Evolutionary conservation across 2,797 vertebrate species (phyloP), one percentile per base, ranked within the genome.

Genomic region (Danio jaintianensis): DNA sequence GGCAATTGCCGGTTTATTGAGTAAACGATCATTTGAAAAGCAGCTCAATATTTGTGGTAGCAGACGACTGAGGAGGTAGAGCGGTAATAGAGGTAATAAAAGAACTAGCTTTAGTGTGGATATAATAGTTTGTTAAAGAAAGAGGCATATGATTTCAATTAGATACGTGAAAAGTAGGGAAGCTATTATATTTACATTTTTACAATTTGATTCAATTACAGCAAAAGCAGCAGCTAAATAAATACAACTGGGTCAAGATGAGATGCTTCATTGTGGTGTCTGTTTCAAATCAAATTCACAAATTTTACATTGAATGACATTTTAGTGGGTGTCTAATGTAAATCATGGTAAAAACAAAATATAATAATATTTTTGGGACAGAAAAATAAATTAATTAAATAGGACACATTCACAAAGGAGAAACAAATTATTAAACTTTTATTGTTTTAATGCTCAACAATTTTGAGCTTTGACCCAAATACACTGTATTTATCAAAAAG

Each of bases 1-100:
- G 71, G 53, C 52, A 66, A 59, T 29, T 68, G 50, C 16, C 48
- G 18, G 15, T 36, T 62, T 55, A 75, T 56, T 75, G 53, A 63
- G 47, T 59, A 63, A 74, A 79, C 69, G 61, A 42, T 71, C 50
- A 56, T 83, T 73, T 69, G 40, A 75, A 74, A 74, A 83, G 63
- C 58, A 50, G 67, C 75, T 79, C 59, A 78, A 69, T 79, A 75
- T 78, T 79, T 58, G 40, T 59, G 36, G 61, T 62, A 52, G 43
- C 56, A 47, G 36, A 38, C 6, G 13, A 55, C 55, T 45, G 22
- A 67, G 13, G 29, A 78, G 36, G 18, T 62, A 52, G 4, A 53
- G 61, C 13, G 6, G 45, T 70, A 61, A 61, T 45, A 48, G 50
- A 56, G n/a, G 18, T 53, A 64, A n/a, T 36, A 64, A 13, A 22